Conservation (phyloP, 2,888 invertebrate genomes). For the Lucinisca nassula region DNA sequence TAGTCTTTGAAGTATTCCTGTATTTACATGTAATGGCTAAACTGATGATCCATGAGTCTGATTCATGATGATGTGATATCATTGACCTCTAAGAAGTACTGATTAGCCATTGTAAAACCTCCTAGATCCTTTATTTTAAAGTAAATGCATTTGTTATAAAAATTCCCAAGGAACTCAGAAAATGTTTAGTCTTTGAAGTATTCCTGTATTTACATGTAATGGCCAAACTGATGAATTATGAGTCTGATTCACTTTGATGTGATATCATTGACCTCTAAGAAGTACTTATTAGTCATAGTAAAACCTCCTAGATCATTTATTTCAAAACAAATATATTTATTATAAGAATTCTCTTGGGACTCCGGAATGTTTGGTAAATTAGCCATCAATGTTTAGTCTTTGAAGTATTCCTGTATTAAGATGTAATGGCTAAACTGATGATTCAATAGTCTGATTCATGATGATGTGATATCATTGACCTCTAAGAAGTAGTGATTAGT, state of each 20-base stretch:
- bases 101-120: neutral
- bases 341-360: no score
- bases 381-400: no score
- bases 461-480: neutral
- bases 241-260: conserved; percentile 2
- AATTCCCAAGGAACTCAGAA: no score
- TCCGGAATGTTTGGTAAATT: no score
- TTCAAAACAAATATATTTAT: no score
- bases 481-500: conserved; percentile 24
- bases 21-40: neutral
- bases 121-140: no score
- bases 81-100: conserved; percentile 30
- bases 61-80: neutral
- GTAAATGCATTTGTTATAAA: no score
- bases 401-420: no score
- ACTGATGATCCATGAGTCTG: neutral
- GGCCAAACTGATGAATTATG: neutral
- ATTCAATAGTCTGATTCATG: neutral
- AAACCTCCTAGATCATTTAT: no score
- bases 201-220: neutral
- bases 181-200: no score
- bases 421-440: neutral
- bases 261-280: conserved; percentile 38
- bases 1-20: no score
- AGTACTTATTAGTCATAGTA: conserved; percentile 45